Conservation (phyloP, 2,888 invertebrate species). For the Tachina fera region DNA sequence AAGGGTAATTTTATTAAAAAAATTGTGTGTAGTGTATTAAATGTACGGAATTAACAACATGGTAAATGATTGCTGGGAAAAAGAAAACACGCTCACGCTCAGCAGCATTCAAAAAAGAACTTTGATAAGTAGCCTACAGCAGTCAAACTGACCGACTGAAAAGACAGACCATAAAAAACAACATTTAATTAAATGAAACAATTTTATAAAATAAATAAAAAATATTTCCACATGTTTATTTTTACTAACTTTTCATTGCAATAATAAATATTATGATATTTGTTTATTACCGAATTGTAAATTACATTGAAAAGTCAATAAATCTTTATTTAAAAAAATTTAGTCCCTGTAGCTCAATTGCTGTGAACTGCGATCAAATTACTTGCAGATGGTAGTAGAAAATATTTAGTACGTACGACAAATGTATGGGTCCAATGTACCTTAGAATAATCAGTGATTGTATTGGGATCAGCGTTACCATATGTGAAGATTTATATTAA, state of each 20-base stretch:
- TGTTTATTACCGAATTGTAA: constrained; percentile 24
- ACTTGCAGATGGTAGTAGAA: no score
- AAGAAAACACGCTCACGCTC: neutral
- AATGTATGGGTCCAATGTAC: no score
- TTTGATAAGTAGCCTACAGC: constrained; percentile 40
- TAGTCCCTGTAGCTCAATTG: neutral
- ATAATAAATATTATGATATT: constrained; percentile 13
- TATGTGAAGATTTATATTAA: no score
- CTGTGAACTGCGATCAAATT: neutral
- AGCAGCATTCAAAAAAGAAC: neutral
- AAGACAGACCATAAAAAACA: constrained; percentile 3
- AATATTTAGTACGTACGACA: no score
- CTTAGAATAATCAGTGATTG: no score
- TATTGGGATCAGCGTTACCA: no score
- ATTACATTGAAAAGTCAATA: constrained; percentile 52
- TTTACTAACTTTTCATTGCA: constrained; percentile 8
- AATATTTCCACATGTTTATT: constrained; percentile 16
- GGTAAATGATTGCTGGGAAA: constrained; percentile 16
- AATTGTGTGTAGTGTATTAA: no score
- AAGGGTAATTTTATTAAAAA: no score
- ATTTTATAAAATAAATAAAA: constrained; percentile 26
- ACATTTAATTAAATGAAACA: constrained; percentile 24
- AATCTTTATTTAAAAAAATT: constrained; percentile 49
- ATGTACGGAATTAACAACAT: no score
- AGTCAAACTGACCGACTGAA: constrained; percentile 22